Evolutionary conservation across 2,113 vertebrate genomes (phyloP), one percentile per base, ranked within the genome.

Genomic region (Coryphaenoides rupestris): DNA sequence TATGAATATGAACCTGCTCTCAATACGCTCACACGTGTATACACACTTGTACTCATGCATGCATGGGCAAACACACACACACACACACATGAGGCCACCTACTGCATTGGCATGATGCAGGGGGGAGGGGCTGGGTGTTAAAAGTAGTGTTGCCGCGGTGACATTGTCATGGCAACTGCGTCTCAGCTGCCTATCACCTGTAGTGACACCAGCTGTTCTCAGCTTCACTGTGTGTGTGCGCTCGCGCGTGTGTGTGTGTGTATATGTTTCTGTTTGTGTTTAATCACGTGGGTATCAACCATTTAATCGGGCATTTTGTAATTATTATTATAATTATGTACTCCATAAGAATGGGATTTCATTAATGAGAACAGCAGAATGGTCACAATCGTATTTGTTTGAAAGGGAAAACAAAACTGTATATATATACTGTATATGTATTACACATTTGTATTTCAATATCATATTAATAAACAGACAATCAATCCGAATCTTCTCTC

Each of bases 171-270:
- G 70, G 64, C 56, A 68, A 69, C 66, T 75, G 73, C 13, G 26
- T 62, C 69, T 74, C 60, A 49, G 55, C 64, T 54, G 63, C 63
- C 55, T 66, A 58, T 75, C 66, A 62, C 71, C 78, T 19, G 21
- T 55, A 19, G 75, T 69, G 72, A 79, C 60, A 67, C 62, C 80
- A 84, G 79, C 80, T 81, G 85, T 79, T 81, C 75, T 59, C 28
- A 57, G 13, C 63, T 58, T 62, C 33, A 62, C 15, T 50, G 58
- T 61, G 62, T 49, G 60, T 62, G 62, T 69, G 55, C 28, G 23
- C 53, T 47, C 14, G 49, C 19, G n/a, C 26, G 60, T 53, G 28
- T 46, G 28, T 16, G 59, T 47, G 59, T 60, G 49, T 13, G 12
- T 17, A 5, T 16, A 7, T 63, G 23, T 21, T 15, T 26, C 22